Evolutionary conservation across 30 jellyfish, hydroid and myxozoan species (phyloP).

Genomic region (Morbakka virulenta): DNA sequence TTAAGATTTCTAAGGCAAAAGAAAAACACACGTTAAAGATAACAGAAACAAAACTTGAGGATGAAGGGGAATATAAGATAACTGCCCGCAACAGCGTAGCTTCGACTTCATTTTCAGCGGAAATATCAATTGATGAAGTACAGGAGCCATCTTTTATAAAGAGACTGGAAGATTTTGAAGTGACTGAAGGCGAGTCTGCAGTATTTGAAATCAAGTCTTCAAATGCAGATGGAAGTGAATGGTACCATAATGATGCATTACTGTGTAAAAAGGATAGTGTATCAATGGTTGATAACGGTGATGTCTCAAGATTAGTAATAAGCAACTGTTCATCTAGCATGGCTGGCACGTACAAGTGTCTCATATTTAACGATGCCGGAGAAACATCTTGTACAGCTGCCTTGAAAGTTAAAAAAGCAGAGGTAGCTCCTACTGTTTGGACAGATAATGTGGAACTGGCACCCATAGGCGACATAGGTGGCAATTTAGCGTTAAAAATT

Average conservation of each 20-base stretch:
- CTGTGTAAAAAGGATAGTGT: constrained; percentile 59
- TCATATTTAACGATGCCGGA: constrained; percentile 12
- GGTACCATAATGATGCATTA: constrained; percentile 66
- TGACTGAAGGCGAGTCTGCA: constrained; percentile 62
- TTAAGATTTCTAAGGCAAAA: constrained; percentile 6
- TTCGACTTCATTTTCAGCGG: constrained; percentile 81
- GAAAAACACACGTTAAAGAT: constrained; percentile 15
- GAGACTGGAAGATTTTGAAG: constrained; percentile 26
- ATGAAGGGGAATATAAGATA: constrained; percentile 87
- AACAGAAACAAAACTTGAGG: constrained; percentile 22
- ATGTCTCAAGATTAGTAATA: constrained; percentile 14
- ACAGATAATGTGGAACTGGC: not conserved
- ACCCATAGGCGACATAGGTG: constrained; percentile 53
- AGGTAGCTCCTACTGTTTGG: constrained; percentile 8
- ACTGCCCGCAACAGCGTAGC: constrained; percentile 74
- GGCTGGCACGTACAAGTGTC: constrained; percentile 73
- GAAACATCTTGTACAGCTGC: not conserved
- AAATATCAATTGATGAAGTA: constrained; percentile 36
- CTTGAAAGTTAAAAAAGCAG: constrained; percentile 1
- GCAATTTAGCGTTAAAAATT: constrained; percentile 54
- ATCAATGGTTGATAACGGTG: not conserved
- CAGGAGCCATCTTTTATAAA: constrained; percentile 34
- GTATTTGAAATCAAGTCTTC: constrained; percentile 58
- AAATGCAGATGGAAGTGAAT: constrained; percentile 34
- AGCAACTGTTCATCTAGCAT: constrained; percentile 33